Base-by-base conservation (phyloP, 2,888 invertebrate genomes). In the Dinocampus coccinellae region DNA sequence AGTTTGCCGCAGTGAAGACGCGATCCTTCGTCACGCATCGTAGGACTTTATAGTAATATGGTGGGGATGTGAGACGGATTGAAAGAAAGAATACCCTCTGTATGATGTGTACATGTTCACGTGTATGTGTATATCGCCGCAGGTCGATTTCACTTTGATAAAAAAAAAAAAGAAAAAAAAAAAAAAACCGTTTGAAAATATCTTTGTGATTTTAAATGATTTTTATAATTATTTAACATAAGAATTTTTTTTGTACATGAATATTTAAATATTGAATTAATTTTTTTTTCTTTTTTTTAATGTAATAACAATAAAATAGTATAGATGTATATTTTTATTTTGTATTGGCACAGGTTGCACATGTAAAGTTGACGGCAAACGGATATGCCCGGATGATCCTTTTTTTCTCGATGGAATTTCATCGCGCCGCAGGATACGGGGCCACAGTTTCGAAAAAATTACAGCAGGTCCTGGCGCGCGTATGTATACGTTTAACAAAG, bases 391-490 rank as follows among this genome's bases (percentile, higher is more conserved):
- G 26, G 42, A 42, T 62, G 62, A 62, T 62, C 62, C 62, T 62
- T 62, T 73, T 33, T 73, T 70, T 70, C 24, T 20, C 62, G 39
- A 20, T 62, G 62, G 62, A 62, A 62, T 62, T 62, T 62, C 62
- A 62, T 42, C n/a, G 62, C 62, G 62, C 62, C 39, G 62, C 20
- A 36, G 39, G 22, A 62, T 66, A 36, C 39, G 66, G 69, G 65
- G 70, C 57, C 60, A 52, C 73, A 76, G 76, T 78, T 79, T 76
- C 63, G 75, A 78, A 76, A 80, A 84, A 84, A 85, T 84, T 81
- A 81, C 78, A 78, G 80, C 82, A 82, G 82, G 82, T 85, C 80
- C 81, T 80, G 2, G 22, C 47, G 65, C 73, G 67, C 63, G 65
- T 61, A 36, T 66, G 77, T 73, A 75, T 75, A 69, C 74, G 42